Evolutionary conservation across 1,140 invertebrate species (phyloP), one percentile per base, ranked within the genome.

Genomic region (Reticulitermes speratus): DNA sequence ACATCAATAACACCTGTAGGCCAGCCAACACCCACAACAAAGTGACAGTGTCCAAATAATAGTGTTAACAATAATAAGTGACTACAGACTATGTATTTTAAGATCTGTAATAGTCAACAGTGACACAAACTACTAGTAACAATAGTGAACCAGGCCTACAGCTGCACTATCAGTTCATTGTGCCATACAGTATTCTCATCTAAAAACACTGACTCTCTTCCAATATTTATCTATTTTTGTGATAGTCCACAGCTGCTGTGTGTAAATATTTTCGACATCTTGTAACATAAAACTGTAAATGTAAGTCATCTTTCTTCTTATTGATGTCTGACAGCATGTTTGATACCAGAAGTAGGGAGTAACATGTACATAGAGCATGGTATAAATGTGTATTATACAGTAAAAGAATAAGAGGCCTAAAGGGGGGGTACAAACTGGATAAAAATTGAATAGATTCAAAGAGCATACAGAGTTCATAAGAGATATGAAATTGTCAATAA

Each of bases 1-100:
- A 86, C 85, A n/a, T 87, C 87, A 30, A 87, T 87, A 44, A 87
- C 87, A 19, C 87, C 87, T 25, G 87, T 87, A 14, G 85, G 65
- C 59, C 86, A 38, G 30, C 48, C 86, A 14, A 45, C 86, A 25
- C 86, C 86, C 25, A 48, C 86, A 44, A 30, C 86, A 48, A 86
- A 86, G 86, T 84, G 83, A 86, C 32, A 82, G 8, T 21, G 19
- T 38, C 7, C 48, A 45, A 23, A 30, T 59, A 75, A 75, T 75
- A 75, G 65, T 75, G 25, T 75, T 75, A 75, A 75, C 2, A 75
- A 82, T 16, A 5, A 19, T 82, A 44, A 82, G 44, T 82, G 21
- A 44, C 32, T 25, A 12, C 83, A 44, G 48, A 52, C 83, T 44
- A 21, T 21, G 19, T 21, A 55, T 55, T 12, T 12, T 55, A 55